Conservation (phyloP, 1,140 invertebrate genomes). For the Bombus confusus region DNA sequence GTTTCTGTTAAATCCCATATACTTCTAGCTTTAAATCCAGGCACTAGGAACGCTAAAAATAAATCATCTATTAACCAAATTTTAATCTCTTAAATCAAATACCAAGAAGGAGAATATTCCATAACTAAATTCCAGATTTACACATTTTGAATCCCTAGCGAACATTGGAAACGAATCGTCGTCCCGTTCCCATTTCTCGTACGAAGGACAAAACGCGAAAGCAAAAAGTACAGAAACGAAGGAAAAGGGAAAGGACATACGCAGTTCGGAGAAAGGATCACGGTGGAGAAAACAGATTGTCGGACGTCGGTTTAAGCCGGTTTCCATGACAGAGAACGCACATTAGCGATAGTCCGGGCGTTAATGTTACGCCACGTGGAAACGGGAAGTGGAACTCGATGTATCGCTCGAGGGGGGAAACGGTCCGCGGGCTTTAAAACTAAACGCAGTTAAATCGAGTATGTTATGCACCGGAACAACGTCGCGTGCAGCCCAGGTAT, state of each 20-base stretch:
- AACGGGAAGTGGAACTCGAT: conserved; percentile 43
- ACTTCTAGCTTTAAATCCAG: no score
- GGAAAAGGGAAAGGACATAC: no score
- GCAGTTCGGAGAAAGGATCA: not conserved
- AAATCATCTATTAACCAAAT: no score
- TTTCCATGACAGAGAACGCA: conserved; percentile 42
- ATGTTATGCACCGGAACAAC: conserved; percentile 39
- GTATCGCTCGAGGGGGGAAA: conserved; percentile 30
- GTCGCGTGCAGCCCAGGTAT: conserved; percentile 31
- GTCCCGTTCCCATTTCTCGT: no score
- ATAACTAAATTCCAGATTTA: no score
- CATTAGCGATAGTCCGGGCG: conserved; percentile 14
- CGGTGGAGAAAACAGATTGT: not conserved
- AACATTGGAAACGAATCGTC: no score
- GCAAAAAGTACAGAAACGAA: not conserved
- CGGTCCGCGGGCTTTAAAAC: conserved; percentile 39
- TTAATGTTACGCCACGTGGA: conserved; percentile 34
- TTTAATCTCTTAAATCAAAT: no score
- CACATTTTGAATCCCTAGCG: no score
- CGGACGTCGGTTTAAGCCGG: conserved; percentile 34
- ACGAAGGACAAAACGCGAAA: no score
- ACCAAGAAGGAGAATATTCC: no score
- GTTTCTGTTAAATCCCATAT: no score
- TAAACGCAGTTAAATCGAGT: conserved; percentile 54
- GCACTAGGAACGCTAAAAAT: no score